Evolutionary conservation across 2,888 invertebrate genomes (phyloP).

Genomic region (Psylliodes chrysocephalus): DNA sequence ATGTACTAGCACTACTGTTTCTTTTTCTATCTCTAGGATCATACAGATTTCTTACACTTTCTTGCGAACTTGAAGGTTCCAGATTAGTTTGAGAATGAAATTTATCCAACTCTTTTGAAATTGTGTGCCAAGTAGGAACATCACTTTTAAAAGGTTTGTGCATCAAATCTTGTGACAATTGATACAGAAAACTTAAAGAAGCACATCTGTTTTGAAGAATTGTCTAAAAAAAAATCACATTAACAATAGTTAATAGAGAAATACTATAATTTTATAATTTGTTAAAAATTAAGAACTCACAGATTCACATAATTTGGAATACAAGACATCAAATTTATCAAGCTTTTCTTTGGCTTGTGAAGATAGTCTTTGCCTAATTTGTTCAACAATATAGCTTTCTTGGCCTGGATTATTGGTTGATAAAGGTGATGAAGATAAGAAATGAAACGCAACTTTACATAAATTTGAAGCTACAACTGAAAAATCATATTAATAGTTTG

Average conservation of each 20-base stretch:
- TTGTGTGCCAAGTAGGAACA: constrained; percentile 41
- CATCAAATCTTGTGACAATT: constrained; percentile 45
- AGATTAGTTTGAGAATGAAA: constrained; percentile 46
- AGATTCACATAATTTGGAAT: constrained; percentile 57
- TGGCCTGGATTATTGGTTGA: constrained; percentile 46
- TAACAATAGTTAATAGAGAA: no score
- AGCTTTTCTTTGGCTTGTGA: constrained; percentile 51
- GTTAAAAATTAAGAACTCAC: constrained; percentile 47
- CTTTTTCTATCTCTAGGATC: constrained; percentile 45
- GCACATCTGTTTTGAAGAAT: constrained; percentile 56
- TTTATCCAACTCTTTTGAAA: constrained; percentile 52
- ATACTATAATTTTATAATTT: no score
- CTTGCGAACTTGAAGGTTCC: constrained; percentile 51
- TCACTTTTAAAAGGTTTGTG: constrained; percentile 35
- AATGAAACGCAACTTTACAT: constrained; percentile 50
- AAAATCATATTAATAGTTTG: constrained; percentile 37
- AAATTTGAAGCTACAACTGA: constrained; percentile 51
- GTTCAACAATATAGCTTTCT: constrained; percentile 53
- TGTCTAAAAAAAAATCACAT: constrained; percentile 50
- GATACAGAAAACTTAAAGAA: constrained; percentile 55
- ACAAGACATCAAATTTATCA: constrained; percentile 58
- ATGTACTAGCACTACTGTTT: constrained; percentile 35
- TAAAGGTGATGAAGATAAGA: constrained; percentile 44
- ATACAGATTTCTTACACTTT: constrained; percentile 53
- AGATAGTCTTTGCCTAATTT: constrained; percentile 51